Evolutionary conservation across 1,140 invertebrate genomes (phyloP).

Genomic region (Brachionus rotundiformis): DNA sequence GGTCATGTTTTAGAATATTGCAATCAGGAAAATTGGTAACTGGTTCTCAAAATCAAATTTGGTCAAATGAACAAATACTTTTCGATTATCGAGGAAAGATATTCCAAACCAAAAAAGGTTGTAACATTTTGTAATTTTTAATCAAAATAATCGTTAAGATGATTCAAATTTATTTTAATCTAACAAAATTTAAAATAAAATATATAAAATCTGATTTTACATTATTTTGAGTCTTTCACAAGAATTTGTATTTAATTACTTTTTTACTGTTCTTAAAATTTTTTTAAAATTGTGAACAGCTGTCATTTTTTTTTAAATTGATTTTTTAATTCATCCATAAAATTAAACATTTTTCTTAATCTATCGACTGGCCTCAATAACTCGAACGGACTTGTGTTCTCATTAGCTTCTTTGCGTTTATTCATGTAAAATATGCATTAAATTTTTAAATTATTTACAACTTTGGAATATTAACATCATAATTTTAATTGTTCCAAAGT

Average conservation of each 20-base stretch:
- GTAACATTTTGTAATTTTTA: too few relatives aligned
- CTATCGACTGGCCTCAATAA: not conserved
- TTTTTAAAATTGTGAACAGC: not conserved
- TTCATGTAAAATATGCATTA: too few relatives aligned
- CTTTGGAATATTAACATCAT: too few relatives aligned
- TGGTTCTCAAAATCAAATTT: not conserved
- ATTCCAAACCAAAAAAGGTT: too few relatives aligned
- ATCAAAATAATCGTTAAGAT: too few relatives aligned
- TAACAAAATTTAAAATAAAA: too few relatives aligned
- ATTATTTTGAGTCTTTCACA: not conserved
- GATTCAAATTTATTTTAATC: too few relatives aligned
- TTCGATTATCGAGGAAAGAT: too few relatives aligned
- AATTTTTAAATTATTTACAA: too few relatives aligned
- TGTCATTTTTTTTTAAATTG: conserved; percentile 26
- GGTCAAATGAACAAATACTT: not conserved
- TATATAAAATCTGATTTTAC: too few relatives aligned
- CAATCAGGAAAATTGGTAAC: too few relatives aligned
- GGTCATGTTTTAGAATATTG: not conserved
- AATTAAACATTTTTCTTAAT: not conserved
- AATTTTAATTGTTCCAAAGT: too few relatives aligned
- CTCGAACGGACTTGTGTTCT: not conserved
- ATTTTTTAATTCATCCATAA: conserved; percentile 29
- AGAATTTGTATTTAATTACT: not conserved
- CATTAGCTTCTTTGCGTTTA: not conserved
- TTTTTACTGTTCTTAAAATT: not conserved